Percentiles rank a stretch among this genome's conserved stretches.
These are phyloP conservation scores for Lasioglossum albipes DNA, from an alignment of 1,140 invertebrate genomes.

Conservation along the genomic window DNA sequence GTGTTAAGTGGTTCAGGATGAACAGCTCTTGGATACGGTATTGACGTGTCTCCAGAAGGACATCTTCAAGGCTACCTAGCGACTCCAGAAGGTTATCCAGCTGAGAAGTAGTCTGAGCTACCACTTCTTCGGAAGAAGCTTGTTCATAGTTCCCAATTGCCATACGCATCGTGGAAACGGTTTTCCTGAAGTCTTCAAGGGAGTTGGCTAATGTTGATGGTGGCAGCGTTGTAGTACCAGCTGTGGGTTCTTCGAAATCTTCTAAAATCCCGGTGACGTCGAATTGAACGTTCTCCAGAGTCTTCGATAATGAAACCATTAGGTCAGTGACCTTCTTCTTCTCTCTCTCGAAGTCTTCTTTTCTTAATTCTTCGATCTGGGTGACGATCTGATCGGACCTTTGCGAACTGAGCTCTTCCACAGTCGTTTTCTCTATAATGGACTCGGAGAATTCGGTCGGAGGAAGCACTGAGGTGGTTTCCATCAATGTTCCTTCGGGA, in stretches of 20 bases:
- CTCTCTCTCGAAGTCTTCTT: not conserved
- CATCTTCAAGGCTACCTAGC: constrained; percentile 57
- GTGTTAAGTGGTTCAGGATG: constrained; percentile 63
- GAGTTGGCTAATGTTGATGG: constrained; percentile 59
- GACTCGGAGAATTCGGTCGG: constrained; percentile 2
- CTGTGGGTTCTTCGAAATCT: constrained; percentile 66
- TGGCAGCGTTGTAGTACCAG: constrained; percentile 42
- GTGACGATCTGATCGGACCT: constrained; percentile 16
- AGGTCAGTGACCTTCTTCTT: not conserved
- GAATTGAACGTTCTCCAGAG: constrained; percentile 60
- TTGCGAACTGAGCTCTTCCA: constrained; percentile 33
- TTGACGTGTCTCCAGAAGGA: constrained; percentile 57
- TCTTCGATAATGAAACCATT: constrained; percentile 27
- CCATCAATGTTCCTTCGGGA: constrained; percentile 31
- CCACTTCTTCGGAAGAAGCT: constrained; percentile 24
- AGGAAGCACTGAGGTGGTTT: constrained; percentile 6
- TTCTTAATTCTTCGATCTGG: constrained; percentile 10
- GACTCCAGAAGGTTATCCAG: constrained; percentile 64
- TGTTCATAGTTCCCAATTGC: not conserved
- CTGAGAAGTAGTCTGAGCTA: not conserved
- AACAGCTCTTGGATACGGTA: constrained; percentile 62
- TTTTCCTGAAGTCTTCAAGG: constrained; percentile 61
- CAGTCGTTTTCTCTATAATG: constrained; percentile 17
- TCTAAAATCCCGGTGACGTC: constrained; percentile 66
- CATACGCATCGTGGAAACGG: constrained; percentile 40